Evolutionary conservation across 2,797 vertebrate species (phyloP), one percentile per base, ranked within the genome.

Genomic region (Margarornis squamiger): DNA sequence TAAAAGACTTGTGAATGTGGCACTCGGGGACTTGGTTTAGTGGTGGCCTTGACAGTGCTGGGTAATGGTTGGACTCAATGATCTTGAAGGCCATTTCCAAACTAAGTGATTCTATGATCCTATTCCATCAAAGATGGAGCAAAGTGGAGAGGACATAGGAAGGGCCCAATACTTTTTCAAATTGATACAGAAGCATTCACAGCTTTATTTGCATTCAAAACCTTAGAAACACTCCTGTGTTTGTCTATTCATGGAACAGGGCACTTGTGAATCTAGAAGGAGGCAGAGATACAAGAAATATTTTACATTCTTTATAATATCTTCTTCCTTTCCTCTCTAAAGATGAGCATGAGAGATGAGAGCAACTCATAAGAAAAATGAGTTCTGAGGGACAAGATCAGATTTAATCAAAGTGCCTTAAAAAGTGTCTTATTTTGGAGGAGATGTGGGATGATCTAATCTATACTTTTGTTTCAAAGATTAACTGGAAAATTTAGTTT

Each of bases 61-160:
- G 22, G 30, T 11, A 74, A 38, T 26, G 5, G 10, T 11, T 80
- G 38, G 29, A 17, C 38, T 63, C 29, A 4, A 4, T 27, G 9
- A 15, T 18, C 38, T n/a, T n/a, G 11, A 32, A 65, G 7, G 14
- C 24, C 22, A 32, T 70, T 86, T 81, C 23, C 39, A 76, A 71
- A 36, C 1, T 2, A 21, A 0, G 1, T 5, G 13, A 36, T 41
- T 65, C 38, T 46, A 1, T 58, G 32, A 59, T 59, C 54, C 19
- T 81, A 2, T 59, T 65, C 27, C 32, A 4, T 36, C 58, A 49
- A 59, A 79, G 26, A 63, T 1, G 0, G n/a, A 14, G 43, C 62
- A 36, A 12, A 12, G 8, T 39, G 38, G 22, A 46, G 26, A 38
- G 38, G 13, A 68, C 9, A 13, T 3, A 43, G 32, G 16, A 67